These are phyloP conservation scores for Neocrepidodera transversa DNA, from an alignment of 2,888 invertebrate species.

Conservation along the genomic window DNA sequence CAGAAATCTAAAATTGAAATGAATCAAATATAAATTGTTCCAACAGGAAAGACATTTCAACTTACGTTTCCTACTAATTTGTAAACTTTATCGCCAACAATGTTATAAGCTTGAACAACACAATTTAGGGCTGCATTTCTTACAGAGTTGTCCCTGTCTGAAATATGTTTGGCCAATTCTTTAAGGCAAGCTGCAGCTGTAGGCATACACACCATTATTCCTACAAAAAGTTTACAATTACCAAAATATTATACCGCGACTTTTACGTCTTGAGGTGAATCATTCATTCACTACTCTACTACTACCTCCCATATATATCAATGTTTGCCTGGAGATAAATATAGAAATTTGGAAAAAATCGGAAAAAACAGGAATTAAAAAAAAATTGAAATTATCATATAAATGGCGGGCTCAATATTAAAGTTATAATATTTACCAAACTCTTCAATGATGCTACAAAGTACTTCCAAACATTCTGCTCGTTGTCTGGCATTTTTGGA, in stretches of 20 bases:
- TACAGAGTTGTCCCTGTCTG: constrained; percentile 95
- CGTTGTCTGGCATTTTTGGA: constrained; percentile 97
- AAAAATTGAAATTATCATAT: too few relatives aligned
- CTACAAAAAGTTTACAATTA: constrained; percentile 38
- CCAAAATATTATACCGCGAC: too few relatives aligned
- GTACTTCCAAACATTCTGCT: constrained; percentile 94
- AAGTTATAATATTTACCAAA: constrained; percentile 68
- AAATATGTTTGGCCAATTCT: constrained; percentile 93
- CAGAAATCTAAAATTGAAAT: constrained; percentile 73
- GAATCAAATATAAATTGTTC: background rate
- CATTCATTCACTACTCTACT: too few relatives aligned
- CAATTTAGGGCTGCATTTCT: constrained; percentile 95
- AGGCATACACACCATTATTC: constrained; percentile 80
- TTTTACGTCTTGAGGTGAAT: too few relatives aligned
- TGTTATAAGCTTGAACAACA: constrained; percentile 86
- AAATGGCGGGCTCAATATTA: too few relatives aligned
- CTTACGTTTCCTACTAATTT: constrained; percentile 88
- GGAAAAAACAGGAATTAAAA: too few relatives aligned
- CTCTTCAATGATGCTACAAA: constrained; percentile 83
- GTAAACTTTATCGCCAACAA: constrained; percentile 90
- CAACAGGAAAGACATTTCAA: background rate
- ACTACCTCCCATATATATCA: too few relatives aligned
- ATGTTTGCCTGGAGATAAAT: too few relatives aligned
- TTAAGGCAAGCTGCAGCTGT: constrained; percentile 81
- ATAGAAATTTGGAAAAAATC: too few relatives aligned